A percentile compares a stretch with the other conserved stretches of the same genome.
Conservation (phyloP, 2,113 vertebrate genomes). For the Chroicocephalus ridibundus region DNA sequence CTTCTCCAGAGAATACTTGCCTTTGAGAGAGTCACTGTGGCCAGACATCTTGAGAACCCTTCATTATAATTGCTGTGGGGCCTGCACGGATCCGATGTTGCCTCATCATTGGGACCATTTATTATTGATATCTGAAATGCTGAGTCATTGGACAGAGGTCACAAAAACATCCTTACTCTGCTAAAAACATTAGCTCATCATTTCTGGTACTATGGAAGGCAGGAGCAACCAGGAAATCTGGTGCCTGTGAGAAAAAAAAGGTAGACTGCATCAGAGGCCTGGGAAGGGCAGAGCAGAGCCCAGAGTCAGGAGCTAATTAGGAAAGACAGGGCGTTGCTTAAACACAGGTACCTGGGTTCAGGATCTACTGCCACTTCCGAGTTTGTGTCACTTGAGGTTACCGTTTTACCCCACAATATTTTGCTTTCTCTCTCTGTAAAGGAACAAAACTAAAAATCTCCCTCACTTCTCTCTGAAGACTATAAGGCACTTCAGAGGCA, state of each 20-base stretch:
- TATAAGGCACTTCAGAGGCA: background rate
- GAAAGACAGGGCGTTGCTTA: background rate
- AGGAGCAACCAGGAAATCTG: background rate
- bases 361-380: background rate
- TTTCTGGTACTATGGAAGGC: background rate
- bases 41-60: background rate
- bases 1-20: background rate
- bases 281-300: background rate
- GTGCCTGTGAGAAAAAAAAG: background rate
- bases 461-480: background rate
- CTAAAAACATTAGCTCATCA: conserved; percentile 21
- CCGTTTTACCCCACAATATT: background rate
- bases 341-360: background rate
- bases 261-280: background rate
- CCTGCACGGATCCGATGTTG: background rate
- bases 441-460: background rate
- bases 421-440: background rate
- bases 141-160: conserved; percentile 50
- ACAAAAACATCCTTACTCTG: background rate
- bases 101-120: background rate
- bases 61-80: background rate
- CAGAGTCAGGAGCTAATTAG: background rate
- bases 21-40: background rate
- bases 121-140: background rate
- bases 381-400: background rate